phyloP scores from a whole-genome alignment of 1,140 invertebrate genomes.

The Nasonia giraulti region DNA sequence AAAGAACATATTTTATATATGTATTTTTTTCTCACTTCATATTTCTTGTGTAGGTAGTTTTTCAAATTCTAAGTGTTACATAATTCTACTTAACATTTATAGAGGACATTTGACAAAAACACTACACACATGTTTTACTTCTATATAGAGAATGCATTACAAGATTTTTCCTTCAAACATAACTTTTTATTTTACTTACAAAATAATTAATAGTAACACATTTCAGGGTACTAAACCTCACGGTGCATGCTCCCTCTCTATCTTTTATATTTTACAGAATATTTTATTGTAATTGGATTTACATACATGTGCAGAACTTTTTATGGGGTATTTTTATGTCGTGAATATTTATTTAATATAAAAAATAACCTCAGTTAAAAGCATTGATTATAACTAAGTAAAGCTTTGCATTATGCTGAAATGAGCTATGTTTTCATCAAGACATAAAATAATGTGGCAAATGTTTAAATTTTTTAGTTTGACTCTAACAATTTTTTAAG shows the following conservation, averaged over 20 bases:
- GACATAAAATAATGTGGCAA: slow-evolving; percentile 31
- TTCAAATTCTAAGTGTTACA: not conserved
- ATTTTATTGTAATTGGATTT: slow-evolving; percentile 24
- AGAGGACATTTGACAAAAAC: not conserved
- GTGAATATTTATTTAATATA: not conserved
- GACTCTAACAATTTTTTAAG: slow-evolving; percentile 34
- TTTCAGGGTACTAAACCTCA: slow-evolving; percentile 25
- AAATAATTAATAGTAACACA: not conserved
- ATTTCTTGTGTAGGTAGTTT: not conserved
- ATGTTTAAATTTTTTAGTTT: slow-evolving; percentile 36
- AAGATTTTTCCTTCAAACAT: slow-evolving; percentile 19
- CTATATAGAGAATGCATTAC: not conserved
- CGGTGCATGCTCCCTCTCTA: slow-evolving; percentile 24
- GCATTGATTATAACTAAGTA: slow-evolving; percentile 8
- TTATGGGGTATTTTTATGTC: not conserved
- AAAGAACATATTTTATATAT: not conserved
- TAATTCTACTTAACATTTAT: not conserved
- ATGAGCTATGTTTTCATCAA: slow-evolving; percentile 22
- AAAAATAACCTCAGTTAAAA: slow-evolving; percentile 1
- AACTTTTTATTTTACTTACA: slow-evolving; percentile 1
- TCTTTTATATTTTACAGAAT: slow-evolving; percentile 7
- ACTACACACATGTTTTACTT: not conserved
- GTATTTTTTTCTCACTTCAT: not conserved
- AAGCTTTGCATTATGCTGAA: slow-evolving; percentile 39
- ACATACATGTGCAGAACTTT: not conserved